Evolutionary conservation across 2,888 invertebrate genomes (phyloP).

Genomic region (Acanthosoma haemorrhoidale): DNA sequence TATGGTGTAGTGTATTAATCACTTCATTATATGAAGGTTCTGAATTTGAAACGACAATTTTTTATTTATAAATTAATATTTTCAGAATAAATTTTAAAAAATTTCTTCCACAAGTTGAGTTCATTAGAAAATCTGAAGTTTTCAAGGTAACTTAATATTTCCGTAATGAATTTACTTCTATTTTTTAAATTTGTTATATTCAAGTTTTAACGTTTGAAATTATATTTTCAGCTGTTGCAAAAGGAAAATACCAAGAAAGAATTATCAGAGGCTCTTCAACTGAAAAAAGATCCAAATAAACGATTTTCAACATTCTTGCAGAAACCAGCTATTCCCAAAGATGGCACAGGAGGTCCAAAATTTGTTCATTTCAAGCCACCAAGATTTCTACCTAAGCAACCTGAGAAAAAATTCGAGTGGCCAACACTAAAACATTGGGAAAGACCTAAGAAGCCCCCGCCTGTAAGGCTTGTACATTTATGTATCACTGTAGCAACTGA

Average conservation of each 20-base stretch:
- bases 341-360: slow-evolving; percentile 38
- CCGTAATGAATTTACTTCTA: not conserved
- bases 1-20: no score
- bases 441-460: slow-evolving; percentile 11
- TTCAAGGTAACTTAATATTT: slow-evolving; percentile 48
- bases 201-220: not conserved
- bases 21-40: no score
- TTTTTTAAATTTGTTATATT: not conserved
- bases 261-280: slow-evolving; percentile 51
- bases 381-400: slow-evolving; percentile 32
- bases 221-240: slow-evolving; percentile 49
- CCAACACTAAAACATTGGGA: slow-evolving; percentile 26
- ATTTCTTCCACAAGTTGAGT: slow-evolving; percentile 59
- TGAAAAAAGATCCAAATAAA: slow-evolving; percentile 47
- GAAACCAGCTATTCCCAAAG: slow-evolving; percentile 65
- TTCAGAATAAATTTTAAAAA: slow-evolving; percentile 64
- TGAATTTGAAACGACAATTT: not conserved
- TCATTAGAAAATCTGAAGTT: slow-evolving; percentile 63
- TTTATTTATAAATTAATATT: slow-evolving; percentile 37
- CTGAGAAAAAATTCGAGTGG: slow-evolving; percentile 25
- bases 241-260: slow-evolving; percentile 52
- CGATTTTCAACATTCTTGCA: slow-evolving; percentile 71
- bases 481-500: not conserved
- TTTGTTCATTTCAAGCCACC: slow-evolving; percentile 35
- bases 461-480: not conserved